phyloP scores from a whole-genome alignment of 2,113 vertebrate genomes.

The Strigops habroptila region DNA sequence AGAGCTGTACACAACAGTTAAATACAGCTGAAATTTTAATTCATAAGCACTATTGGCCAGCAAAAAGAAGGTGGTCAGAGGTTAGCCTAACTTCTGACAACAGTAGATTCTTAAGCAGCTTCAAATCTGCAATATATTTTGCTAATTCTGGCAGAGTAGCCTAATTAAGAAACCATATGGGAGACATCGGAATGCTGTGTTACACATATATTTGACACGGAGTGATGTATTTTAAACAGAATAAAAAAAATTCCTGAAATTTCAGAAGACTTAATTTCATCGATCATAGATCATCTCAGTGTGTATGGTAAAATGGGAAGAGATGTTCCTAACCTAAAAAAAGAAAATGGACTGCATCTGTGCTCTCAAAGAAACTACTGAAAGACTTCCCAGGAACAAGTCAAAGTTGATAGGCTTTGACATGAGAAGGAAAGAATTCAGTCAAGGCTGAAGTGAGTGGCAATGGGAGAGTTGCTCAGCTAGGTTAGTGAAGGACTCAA shows the following conservation, averaged over 20 bases:
- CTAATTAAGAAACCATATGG: not conserved
- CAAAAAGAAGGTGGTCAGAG: not conserved
- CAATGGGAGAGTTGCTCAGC: not conserved
- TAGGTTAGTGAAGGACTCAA: not conserved
- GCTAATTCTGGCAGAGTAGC: not conserved
- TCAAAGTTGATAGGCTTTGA: not conserved
- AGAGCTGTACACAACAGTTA: not conserved
- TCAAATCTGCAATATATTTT: not conserved
- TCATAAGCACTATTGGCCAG: not conserved
- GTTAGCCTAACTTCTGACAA: not conserved
- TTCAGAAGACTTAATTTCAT: not conserved
- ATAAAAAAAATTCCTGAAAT: not conserved
- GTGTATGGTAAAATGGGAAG: not conserved
- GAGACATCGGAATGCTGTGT: not conserved
- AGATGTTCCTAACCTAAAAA: not conserved
- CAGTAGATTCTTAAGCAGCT: not conserved
- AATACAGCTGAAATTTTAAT: not conserved
- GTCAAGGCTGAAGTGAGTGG: not conserved
- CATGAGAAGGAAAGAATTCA: not conserved
- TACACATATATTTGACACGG: not conserved
- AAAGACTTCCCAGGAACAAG: not conserved
- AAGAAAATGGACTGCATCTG: not conserved
- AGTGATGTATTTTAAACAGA: not conserved
- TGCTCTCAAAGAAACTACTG: not conserved
- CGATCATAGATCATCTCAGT: not conserved